These are phyloP conservation scores for Hydrolagus colliei DNA, from an alignment of 2,797 vertebrate genomes.

Conservation along the genomic window DNA sequence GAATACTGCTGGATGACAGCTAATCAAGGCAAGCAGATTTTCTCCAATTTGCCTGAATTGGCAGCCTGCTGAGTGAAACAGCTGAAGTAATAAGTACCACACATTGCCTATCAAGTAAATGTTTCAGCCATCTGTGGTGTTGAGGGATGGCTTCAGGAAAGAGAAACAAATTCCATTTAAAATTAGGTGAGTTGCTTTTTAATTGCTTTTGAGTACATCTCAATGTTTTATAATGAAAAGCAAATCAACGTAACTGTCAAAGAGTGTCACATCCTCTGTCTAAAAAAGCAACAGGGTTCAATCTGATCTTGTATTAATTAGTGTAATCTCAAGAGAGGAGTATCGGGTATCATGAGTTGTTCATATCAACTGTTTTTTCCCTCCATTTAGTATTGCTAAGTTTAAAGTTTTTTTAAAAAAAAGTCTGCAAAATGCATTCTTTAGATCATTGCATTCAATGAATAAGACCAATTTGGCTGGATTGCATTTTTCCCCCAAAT, in stretches of 20 bases:
- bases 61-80: constrained; percentile 32
- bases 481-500: not conserved
- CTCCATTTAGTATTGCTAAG: not conserved
- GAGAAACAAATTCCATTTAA: constrained; percentile 25
- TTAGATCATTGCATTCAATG: not conserved
- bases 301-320: constrained; percentile 32
- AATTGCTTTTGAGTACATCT: constrained; percentile 33
- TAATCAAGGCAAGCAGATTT: constrained; percentile 32
- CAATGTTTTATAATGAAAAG: constrained; percentile 28
- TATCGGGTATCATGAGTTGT: constrained; percentile 16
- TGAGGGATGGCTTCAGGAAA: constrained; percentile 30
- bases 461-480: not conserved
- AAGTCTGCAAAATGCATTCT: not conserved
- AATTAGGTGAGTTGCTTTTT: constrained; percentile 31
- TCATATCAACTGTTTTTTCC: constrained; percentile 13
- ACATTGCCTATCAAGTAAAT: constrained; percentile 16
- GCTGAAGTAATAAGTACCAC: constrained; percentile 33
- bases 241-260: constrained; percentile 31
- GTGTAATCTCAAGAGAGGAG: constrained; percentile 31
- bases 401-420: not conserved
- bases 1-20: not conserved
- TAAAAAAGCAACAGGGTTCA: constrained; percentile 25
- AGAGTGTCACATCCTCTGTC: constrained; percentile 32
- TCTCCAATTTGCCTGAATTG: constrained; percentile 23
- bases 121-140: constrained; percentile 34